Evolutionary conservation across 2,113 vertebrate species (phyloP).

Genomic region (Nicator chloris): DNA sequence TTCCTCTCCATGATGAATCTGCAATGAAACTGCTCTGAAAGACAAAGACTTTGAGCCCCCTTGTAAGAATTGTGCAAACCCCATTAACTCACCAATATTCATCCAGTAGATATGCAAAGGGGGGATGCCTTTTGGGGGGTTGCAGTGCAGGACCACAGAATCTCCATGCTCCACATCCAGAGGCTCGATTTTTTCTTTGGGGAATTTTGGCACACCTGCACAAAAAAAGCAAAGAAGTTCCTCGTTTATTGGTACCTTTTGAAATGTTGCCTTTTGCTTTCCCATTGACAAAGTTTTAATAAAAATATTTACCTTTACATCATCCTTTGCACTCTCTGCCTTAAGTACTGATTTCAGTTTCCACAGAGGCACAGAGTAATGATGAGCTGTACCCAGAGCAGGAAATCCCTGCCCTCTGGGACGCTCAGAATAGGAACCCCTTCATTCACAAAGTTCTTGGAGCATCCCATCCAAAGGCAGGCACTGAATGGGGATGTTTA

Average conservation of each 20-base stretch:
- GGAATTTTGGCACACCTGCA: conserved; percentile 91
- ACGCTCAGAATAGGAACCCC: not conserved
- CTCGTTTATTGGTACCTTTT: not conserved
- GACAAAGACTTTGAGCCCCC: not conserved
- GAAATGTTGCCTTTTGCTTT: not conserved
- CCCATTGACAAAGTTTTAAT: not conserved
- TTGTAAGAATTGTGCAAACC: not conserved
- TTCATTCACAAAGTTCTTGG: not conserved
- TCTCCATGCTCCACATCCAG: conserved; percentile 88
- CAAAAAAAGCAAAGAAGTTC: not conserved
- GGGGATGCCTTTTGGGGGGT: conserved; percentile 90
- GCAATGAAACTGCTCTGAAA: not conserved
- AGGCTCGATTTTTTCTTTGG: conserved; percentile 90
- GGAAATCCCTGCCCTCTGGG: not conserved
- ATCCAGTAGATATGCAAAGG: conserved; percentile 96
- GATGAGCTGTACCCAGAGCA: not conserved
- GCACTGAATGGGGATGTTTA: not conserved
- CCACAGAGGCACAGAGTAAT: not conserved
- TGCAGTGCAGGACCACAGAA: conserved; percentile 82
- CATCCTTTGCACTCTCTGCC: not conserved
- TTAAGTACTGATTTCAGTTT: not conserved
- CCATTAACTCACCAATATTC: conserved; percentile 87
- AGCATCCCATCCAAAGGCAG: not conserved
- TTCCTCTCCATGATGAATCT: not conserved
- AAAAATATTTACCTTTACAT: not conserved